A percentile compares a stretch with the other conserved stretches of the same genome.
phyloP scores from a whole-genome alignment of 2,888 invertebrate genomes.

The Buathra laborator region DNA sequence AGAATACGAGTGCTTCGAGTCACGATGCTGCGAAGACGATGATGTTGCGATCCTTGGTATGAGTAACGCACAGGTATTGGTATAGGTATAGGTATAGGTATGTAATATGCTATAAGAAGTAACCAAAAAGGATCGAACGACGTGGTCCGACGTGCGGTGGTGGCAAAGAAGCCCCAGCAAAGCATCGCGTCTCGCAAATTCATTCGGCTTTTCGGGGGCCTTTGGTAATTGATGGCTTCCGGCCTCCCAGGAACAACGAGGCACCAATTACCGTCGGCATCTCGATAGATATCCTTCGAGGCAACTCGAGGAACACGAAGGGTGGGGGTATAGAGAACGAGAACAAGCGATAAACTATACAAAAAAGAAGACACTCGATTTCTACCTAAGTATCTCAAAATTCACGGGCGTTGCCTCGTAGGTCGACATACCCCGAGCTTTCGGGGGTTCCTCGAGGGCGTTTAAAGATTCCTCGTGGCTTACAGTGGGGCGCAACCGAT shows the following conservation, averaged over 20 bases:
- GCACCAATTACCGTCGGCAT: constrained; percentile 76
- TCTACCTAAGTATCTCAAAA: constrained; percentile 53
- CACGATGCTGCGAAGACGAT: not conserved
- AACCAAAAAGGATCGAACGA: constrained; percentile 17
- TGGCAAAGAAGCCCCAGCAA: constrained; percentile 7
- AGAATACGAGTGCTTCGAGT: constrained; percentile 8
- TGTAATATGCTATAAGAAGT: not conserved
- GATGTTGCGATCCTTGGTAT: not conserved
- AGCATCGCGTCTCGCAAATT: constrained; percentile 63
- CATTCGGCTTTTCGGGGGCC: constrained; percentile 69
- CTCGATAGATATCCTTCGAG: constrained; percentile 66
- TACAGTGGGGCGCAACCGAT: constrained; percentile 26
- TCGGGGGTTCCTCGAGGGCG: not conserved
- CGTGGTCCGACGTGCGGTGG: constrained; percentile 23
- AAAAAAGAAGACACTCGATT: constrained; percentile 27
- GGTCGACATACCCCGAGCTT: constrained; percentile 48
- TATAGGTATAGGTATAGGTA: not conserved
- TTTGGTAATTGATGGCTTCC: constrained; percentile 77
- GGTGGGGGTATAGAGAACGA: constrained; percentile 44
- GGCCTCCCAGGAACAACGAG: constrained; percentile 70
- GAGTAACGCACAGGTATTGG: not conserved
- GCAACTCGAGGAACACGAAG: constrained; percentile 21
- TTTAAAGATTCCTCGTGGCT: not conserved
- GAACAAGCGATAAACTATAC: constrained; percentile 50
- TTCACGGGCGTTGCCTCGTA: constrained; percentile 42